These are phyloP conservation scores for Bungarus multicinctus DNA, from an alignment of 2,113 vertebrate species.

Conservation along the genomic window DNA sequence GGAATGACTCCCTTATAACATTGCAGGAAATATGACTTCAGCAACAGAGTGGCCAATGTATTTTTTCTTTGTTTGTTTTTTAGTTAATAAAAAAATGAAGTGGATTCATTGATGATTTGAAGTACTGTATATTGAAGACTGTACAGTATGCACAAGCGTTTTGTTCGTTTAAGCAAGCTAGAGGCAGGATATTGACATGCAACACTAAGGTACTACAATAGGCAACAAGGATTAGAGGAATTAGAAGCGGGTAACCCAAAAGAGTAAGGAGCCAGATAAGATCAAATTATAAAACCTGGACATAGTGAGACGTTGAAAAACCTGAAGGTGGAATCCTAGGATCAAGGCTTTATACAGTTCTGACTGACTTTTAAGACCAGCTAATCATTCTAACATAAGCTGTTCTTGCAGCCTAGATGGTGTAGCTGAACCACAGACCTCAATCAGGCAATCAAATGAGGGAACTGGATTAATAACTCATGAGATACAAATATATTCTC, in stretches of 20 bases:
- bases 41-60: too few relatives aligned
- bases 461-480: not conserved
- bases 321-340: not conserved
- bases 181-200: not conserved
- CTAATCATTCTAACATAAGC: not conserved
- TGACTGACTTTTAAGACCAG: not conserved
- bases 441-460: not conserved
- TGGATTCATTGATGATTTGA: not conserved
- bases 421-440: not conserved
- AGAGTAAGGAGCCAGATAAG: not conserved
- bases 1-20: not conserved
- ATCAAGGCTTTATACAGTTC: not conserved
- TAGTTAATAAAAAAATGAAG: not conserved
- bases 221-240: not conserved
- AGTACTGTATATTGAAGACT: not conserved
- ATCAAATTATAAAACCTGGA: not conserved
- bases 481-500: not conserved
- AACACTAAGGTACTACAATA: not conserved
- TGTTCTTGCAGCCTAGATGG: not conserved
- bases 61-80: not conserved
- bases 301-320: not conserved
- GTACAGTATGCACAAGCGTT: not conserved
- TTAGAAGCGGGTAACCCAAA: not conserved
- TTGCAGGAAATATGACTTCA: too few relatives aligned
- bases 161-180: not conserved